A percentile compares a stretch with the other conserved stretches of the same genome.
These are phyloP conservation scores for Hyles lineata DNA, from an alignment of 2,888 invertebrate genomes.

Conservation along the genomic window DNA sequence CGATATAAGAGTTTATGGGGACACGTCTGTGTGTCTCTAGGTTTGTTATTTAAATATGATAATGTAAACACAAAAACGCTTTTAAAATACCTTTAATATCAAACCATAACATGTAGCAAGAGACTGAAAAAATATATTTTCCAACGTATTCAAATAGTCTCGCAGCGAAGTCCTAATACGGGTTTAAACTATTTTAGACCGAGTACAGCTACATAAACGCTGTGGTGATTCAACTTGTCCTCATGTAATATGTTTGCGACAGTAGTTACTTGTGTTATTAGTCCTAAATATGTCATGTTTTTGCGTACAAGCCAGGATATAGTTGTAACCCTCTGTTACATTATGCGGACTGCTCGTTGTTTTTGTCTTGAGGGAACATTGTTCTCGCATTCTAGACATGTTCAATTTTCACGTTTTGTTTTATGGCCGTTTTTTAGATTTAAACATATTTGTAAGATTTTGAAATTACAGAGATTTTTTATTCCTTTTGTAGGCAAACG, in stretches of 20 bases:
- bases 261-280: background rate
- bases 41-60: no score
- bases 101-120: no score
- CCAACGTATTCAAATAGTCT: background rate
- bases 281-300: constrained; percentile 14
- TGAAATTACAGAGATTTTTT: no score
- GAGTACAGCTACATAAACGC: background rate
- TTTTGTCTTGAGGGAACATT: constrained; percentile 1
- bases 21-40: no score
- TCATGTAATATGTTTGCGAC: constrained; percentile 1
- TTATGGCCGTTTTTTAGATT: background rate
- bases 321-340: background rate
- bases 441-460: background rate
- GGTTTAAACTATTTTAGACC: background rate
- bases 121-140: background rate
- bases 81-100: no score
- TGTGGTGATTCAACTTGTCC: background rate
- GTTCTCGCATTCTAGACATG: background rate
- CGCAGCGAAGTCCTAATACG: background rate
- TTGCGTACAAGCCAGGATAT: background rate
- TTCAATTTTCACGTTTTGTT: background rate
- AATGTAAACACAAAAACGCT: no score
- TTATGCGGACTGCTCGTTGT: background rate
- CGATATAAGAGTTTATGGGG: no score
- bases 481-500: no score